phyloP scores from a whole-genome alignment of 2,113 vertebrate species.

The Fregata magnificens region DNA sequence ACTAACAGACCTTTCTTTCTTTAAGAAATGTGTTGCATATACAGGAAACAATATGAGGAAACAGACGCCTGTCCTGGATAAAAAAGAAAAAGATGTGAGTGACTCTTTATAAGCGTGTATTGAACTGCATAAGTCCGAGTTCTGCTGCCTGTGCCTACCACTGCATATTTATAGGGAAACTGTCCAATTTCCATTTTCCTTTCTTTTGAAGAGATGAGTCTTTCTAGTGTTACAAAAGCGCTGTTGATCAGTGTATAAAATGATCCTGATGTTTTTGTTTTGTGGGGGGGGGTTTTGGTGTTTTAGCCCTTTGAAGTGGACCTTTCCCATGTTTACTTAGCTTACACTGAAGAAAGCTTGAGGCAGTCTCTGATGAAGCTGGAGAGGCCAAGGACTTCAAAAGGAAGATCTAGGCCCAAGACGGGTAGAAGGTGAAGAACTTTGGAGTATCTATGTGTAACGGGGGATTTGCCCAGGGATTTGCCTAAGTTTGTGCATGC shows the following conservation, averaged over 20 bases:
- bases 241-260: not conserved
- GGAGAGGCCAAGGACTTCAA: constrained; percentile 92
- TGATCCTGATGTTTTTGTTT: not conserved
- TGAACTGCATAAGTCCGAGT: not conserved
- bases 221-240: not conserved
- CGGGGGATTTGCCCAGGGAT: constrained; percentile 8
- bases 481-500: not conserved
- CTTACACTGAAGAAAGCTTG: constrained; percentile 96
- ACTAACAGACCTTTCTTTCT: not conserved
- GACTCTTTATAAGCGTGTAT: not conserved
- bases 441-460: not conserved
- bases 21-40: constrained; percentile 97
- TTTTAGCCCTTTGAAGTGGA: constrained; percentile 94
- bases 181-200: not conserved
- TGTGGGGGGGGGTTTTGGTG: not conserved
- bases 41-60: constrained; percentile 99
- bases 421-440: constrained; percentile 87
- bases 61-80: constrained; percentile 92
- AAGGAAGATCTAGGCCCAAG: constrained; percentile 91
- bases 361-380: constrained; percentile 94
- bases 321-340: constrained; percentile 93
- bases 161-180: not conserved
- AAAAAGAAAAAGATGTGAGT: constrained; percentile 98
- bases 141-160: not conserved
- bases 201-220: not conserved